Base-by-base conservation (phyloP, 2,888 invertebrate genomes). In the Spodoptera littoralis region DNA sequence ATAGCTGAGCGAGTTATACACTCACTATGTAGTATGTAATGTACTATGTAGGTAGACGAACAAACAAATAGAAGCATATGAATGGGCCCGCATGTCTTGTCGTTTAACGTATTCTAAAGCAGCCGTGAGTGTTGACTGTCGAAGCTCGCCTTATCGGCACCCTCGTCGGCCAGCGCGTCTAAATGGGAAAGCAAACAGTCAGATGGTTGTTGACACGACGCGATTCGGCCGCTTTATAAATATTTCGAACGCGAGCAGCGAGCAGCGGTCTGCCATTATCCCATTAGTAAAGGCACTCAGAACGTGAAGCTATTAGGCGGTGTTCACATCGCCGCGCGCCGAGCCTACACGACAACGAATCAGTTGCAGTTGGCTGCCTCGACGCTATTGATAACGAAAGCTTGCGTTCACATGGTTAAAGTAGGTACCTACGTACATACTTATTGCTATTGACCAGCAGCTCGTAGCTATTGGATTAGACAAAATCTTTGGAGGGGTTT, bases 221-320 rank as follows among this genome's bases (percentile, higher is more conserved):
- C 86, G 86, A 88, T 92, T 91, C 89, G 84, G 85, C 86, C 88
- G 90, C 90, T 92, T 92, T 92, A 92, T 90, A 93, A 91, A 92
- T 93, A 92, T 93, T 92, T 90, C 89, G 88, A 91, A 84, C 87
- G 85, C 86, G 84, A 36, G 36, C 27, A 27, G 81, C 76, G 78
- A 70, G 75, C 84, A 84, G 63, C 59, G 85, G 84, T 84, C 85
- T 86, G 89, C 90, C 88, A 93, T 93, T 93, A 93, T 92, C 91
- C 92, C 91, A 93, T 93, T 93, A 92, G 87, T 90, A 88, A 86
- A 91, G 89, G 86, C 90, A 90, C 88, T 86, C 87, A 89, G 88
- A 91, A 91, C 90, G 90, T 88, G 87, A 85, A 85, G 88, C 90
- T 90, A 89, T 91, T 89, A 89, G 85, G 80, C 81, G 81, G 79